phyloP scores from a whole-genome alignment of 2,113 vertebrate species.

The Oncorhynchus clarkii region DNA sequence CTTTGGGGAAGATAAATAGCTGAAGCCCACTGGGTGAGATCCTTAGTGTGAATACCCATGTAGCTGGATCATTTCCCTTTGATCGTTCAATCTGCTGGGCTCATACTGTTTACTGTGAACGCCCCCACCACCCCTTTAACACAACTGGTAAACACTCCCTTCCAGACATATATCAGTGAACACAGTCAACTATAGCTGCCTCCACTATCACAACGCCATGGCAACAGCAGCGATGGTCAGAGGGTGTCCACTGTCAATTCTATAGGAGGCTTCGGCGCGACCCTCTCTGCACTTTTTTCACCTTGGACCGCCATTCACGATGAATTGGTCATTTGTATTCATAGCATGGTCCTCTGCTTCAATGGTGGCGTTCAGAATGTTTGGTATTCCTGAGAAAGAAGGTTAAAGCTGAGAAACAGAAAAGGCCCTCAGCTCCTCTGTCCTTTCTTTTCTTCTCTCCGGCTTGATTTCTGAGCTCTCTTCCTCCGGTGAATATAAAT shows the following conservation, averaged over 20 bases:
- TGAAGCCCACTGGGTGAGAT: neutral
- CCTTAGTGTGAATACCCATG: neutral
- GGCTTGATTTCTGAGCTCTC: slow-evolving; percentile 36
- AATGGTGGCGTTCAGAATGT: slow-evolving; percentile 31
- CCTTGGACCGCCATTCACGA: slow-evolving; percentile 49
- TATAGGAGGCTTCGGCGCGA: neutral
- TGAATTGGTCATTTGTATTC: slow-evolving; percentile 54
- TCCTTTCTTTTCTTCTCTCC: slow-evolving; percentile 32
- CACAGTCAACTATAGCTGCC: neutral
- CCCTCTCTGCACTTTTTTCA: slow-evolving; percentile 42
- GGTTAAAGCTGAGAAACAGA: slow-evolving; percentile 26
- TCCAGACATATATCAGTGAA: neutral
- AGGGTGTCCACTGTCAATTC: neutral
- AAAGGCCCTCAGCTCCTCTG: slow-evolving; percentile 33
- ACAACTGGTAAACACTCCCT: too few species aligned
- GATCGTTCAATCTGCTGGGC: neutral
- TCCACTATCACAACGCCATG: neutral
- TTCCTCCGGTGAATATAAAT: slow-evolving; percentile 52
- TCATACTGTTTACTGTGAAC: too few species aligned
- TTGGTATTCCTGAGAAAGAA: slow-evolving; percentile 50
- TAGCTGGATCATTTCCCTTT: neutral
- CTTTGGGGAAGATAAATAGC: neutral
- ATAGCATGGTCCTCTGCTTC: slow-evolving; percentile 22
- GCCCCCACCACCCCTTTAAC: too few species aligned
- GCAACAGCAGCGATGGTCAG: neutral